phyloP scores from a whole-genome alignment of 2,888 invertebrate genomes.

The Hypolimnas misippus region DNA sequence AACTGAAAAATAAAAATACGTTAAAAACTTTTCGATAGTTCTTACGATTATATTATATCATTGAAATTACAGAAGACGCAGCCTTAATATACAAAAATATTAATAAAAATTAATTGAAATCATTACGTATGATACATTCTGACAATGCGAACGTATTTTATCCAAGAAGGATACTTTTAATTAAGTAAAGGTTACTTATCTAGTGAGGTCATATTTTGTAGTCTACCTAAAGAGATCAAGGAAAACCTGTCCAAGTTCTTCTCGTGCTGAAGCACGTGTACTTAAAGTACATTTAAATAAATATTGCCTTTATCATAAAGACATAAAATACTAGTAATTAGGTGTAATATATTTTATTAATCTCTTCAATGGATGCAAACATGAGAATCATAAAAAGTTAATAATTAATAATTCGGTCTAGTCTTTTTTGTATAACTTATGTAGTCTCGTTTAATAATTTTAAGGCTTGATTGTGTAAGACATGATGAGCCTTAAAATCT shows the following conservation, averaged over 20 bases:
- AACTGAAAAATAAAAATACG: too few relatives aligned
- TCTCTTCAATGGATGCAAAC: too few relatives aligned
- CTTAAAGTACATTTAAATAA: neutral
- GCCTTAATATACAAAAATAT: neutral
- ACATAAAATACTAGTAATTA: too few relatives aligned
- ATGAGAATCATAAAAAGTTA: too few relatives aligned
- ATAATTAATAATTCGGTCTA: too few relatives aligned
- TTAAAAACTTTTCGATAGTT: neutral
- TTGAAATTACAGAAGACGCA: neutral
- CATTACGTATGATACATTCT: neutral
- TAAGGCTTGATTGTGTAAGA: too few relatives aligned
- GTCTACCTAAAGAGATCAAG: conserved; percentile 30
- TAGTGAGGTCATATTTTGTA: conserved; percentile 16
- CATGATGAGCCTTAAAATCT: too few relatives aligned
- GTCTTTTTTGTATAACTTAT: too few relatives aligned
- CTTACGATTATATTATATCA: too few relatives aligned
- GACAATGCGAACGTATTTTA: neutral
- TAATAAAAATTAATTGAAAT: neutral
- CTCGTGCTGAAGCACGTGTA: conserved; percentile 5
- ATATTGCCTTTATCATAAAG: neutral
- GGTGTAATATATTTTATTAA: too few relatives aligned
- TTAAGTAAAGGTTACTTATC: conserved; percentile 12
- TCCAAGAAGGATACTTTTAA: neutral
- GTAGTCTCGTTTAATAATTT: too few relatives aligned
- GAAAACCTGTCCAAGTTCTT: conserved; percentile 18